Conservation (phyloP, 2,113 vertebrate genomes). For the Colaptes auratus region DNA sequence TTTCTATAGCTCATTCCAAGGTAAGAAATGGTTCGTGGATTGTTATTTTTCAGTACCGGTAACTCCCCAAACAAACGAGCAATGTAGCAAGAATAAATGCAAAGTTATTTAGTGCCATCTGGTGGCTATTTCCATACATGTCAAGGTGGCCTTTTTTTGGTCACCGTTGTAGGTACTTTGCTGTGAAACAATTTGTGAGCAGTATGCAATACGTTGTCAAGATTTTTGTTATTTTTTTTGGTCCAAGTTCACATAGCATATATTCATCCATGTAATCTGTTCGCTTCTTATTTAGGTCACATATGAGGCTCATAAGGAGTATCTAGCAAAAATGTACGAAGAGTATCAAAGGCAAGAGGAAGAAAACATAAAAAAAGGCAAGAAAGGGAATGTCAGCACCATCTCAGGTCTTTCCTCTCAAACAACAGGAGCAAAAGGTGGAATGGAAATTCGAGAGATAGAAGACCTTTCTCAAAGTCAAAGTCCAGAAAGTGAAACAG, state of each 20-base stretch:
- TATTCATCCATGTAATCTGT: neutral
- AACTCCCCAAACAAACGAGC: neutral
- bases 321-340: slow-evolving; percentile 99
- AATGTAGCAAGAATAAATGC: rapidly evolving
- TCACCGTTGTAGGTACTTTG: neutral
- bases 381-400: slow-evolving; percentile 97
- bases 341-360: slow-evolving; percentile 99
- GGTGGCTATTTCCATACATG: slow-evolving; percentile 41
- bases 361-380: slow-evolving; percentile 98
- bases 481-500: slow-evolving; percentile 95
- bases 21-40: slow-evolving; percentile 67
- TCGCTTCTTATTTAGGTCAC: slow-evolving; percentile 84
- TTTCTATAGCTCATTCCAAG: slow-evolving; percentile 98
- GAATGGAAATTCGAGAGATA: slow-evolving; percentile 90
- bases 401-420: slow-evolving; percentile 96
- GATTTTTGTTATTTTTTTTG: neutral
- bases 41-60: neutral
- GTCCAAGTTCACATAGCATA: neutral
- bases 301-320: slow-evolving; percentile 98
- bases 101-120: slow-evolving; percentile 74
- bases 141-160: neutral
- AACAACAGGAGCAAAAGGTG: slow-evolving; percentile 89
- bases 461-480: slow-evolving; percentile 96
- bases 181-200: neutral
- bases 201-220: neutral